Evolutionary conservation across 2,113 vertebrate species (phyloP).

Genomic region (Vulpes ferrilata): DNA sequence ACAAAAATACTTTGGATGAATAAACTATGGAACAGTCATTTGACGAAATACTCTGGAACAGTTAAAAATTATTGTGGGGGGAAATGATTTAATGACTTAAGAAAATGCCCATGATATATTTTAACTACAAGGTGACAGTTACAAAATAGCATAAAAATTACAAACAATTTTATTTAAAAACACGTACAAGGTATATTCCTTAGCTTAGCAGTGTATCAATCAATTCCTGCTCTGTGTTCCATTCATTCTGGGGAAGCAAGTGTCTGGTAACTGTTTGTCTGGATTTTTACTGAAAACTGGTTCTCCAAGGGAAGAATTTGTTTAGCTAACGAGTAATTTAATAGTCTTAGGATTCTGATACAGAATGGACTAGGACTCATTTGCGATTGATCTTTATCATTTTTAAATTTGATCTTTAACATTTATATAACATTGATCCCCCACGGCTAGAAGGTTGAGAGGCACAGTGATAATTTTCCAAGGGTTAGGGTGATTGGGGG

Average conservation of each 20-base stretch:
- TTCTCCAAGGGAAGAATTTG: neutral
- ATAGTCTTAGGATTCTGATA: neutral
- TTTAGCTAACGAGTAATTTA: neutral
- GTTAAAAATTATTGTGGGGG: neutral
- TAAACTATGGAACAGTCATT: neutral
- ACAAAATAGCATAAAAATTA: neutral
- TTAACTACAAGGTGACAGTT: neutral
- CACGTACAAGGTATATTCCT: neutral
- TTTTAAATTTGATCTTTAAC: neutral
- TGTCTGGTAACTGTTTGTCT: neutral
- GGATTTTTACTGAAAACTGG: neutral
- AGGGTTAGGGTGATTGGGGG: neutral
- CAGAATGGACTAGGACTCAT: neutral
- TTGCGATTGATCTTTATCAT: neutral
- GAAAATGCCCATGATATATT: neutral
- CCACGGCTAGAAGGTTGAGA: neutral
- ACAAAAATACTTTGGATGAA: neutral
- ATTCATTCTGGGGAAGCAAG: neutral
- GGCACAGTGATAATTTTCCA: neutral
- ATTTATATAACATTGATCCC: neutral
- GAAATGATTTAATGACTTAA: neutral
- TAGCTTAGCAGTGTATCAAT: neutral
- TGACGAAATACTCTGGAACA: neutral
- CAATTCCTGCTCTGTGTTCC: neutral
- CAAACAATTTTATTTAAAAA: neutral